phyloP scores from a whole-genome alignment of 2,797 vertebrate species.

The Novumbra hubbsi region DNA sequence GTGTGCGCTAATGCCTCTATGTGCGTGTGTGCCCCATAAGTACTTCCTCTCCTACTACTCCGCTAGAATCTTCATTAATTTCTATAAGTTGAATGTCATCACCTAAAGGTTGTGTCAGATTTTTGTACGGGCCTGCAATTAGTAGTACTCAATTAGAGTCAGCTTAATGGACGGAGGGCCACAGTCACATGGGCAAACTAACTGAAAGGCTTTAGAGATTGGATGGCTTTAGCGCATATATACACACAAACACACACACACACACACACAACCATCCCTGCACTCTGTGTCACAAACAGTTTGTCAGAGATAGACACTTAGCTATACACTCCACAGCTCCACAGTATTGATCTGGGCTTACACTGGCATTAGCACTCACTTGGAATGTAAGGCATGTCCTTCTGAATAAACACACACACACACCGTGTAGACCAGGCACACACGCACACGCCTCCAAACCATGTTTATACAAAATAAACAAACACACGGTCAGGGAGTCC shows the following conservation, averaged over 20 bases:
- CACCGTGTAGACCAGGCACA: slow-evolving; percentile 14
- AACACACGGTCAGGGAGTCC: not conserved
- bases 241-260: slow-evolving; percentile 16
- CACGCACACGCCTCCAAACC: slow-evolving; percentile 22
- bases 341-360: slow-evolving; percentile 77
- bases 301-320: slow-evolving; percentile 65
- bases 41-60: not conserved
- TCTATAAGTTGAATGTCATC: not conserved
- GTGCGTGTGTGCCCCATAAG: not conserved
- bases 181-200: not conserved
- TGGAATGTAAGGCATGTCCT: slow-evolving; percentile 67
- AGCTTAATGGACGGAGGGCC: not conserved
- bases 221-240: slow-evolving; percentile 8
- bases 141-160: not conserved
- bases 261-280: slow-evolving; percentile 19
- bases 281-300: slow-evolving; percentile 45
- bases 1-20: not conserved
- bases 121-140: not conserved
- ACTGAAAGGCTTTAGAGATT: slow-evolving; percentile 2
- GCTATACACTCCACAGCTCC: slow-evolving; percentile 63
- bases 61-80: not conserved
- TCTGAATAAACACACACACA: slow-evolving; percentile 38
- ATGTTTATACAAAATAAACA: slow-evolving; percentile 10
- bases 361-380: slow-evolving; percentile 76
- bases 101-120: not conserved